These are phyloP conservation scores for Brachynemurus nebulosus DNA, from an alignment of 2,888 invertebrate species.

Conservation along the genomic window DNA sequence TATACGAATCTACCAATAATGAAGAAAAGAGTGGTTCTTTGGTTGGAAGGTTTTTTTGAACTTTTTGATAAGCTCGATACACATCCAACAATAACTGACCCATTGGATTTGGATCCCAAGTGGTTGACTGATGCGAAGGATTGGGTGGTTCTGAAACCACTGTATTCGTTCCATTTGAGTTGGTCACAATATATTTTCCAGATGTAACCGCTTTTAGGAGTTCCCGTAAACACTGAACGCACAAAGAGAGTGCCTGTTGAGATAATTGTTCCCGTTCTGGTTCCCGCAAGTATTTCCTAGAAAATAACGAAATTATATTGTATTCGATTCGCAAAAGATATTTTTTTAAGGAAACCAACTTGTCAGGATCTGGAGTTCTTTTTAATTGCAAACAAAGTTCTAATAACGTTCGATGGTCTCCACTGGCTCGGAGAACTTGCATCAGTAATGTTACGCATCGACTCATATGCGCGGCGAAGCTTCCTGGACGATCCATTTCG, in stretches of 20 bases:
- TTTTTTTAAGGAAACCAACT: too few species aligned
- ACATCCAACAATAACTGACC: constrained; percentile 38
- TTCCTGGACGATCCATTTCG: constrained; percentile 86
- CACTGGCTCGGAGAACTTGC: constrained; percentile 63
- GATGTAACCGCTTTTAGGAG: constrained; percentile 37
- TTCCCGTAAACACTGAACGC: constrained; percentile 52
- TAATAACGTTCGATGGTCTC: constrained; percentile 65
- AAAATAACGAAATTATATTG: too few species aligned
- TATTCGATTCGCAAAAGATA: too few species aligned
- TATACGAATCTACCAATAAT: constrained; percentile 56
- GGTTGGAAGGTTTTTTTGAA: constrained; percentile 43
- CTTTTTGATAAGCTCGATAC: constrained; percentile 54
- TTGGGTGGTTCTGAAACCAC: constrained; percentile 20
- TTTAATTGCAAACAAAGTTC: constrained; percentile 67
- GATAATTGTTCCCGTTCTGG: constrained; percentile 69
- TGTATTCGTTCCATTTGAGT: constrained; percentile 7
- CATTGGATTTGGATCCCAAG: constrained; percentile 25
- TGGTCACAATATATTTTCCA: constrained; percentile 17
- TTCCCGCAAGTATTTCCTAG: constrained; percentile 69
- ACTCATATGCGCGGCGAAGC: constrained; percentile 83
- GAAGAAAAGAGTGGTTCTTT: constrained; percentile 47
- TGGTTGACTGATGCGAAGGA: constrained; percentile 10
- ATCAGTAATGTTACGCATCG: constrained; percentile 68
- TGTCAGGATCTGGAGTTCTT: constrained; percentile 72
- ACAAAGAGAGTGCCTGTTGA: constrained; percentile 61